phyloP scores from a whole-genome alignment of 2,797 vertebrate genomes.

The Zalophus californianus region DNA sequence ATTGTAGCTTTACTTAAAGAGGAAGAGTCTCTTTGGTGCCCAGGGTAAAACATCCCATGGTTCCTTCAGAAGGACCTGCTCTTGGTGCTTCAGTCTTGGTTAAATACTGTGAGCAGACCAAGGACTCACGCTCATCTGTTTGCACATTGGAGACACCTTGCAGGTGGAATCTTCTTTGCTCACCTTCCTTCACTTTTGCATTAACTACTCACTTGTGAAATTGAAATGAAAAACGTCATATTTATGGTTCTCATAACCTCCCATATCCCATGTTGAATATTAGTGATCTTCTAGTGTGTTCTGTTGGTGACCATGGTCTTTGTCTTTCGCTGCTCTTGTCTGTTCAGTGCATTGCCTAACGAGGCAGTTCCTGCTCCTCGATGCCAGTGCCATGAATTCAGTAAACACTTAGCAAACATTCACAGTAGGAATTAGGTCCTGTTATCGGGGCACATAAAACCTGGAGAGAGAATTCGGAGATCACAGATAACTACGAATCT shows the following conservation, averaged over 20 bases:
- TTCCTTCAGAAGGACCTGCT: not conserved
- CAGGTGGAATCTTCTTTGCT: not conserved
- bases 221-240: not conserved
- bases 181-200: not conserved
- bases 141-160: not conserved
- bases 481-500: not conserved
- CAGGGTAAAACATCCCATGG: not conserved
- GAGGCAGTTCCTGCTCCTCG: not conserved
- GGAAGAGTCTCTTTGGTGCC: not conserved
- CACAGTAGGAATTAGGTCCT: not conserved
- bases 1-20: not conserved
- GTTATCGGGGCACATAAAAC: not conserved
- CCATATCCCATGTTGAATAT: not conserved
- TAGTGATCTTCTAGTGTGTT: not conserved
- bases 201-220: not conserved
- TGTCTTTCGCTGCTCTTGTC: not conserved
- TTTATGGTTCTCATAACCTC: not conserved
- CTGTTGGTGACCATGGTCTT: not conserved
- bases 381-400: not conserved
- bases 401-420: not conserved
- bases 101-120: not conserved
- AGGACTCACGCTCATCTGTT: not conserved
- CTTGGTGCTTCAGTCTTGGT: not conserved
- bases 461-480: not conserved
- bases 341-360: fast-evolving